These are phyloP conservation scores for Chaetodon auriga DNA, from an alignment of 2,113 vertebrate species.

Conservation along the genomic window DNA sequence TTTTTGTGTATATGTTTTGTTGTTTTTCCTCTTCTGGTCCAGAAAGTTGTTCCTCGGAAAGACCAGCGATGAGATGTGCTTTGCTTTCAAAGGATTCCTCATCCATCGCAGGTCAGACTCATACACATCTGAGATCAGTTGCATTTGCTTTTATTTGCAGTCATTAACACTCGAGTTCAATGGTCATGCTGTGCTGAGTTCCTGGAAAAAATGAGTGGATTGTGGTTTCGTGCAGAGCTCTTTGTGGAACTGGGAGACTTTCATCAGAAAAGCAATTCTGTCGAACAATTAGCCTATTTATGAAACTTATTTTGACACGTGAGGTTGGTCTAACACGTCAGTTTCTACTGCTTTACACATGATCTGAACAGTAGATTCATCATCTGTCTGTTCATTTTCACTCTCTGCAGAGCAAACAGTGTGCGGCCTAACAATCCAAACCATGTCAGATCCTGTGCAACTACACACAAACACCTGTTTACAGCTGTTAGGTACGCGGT, in stretches of 20 bases:
- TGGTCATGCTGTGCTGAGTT: background rate
- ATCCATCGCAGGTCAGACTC: background rate
- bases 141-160: constrained; percentile 1
- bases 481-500: background rate
- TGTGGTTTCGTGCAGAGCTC: background rate
- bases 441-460: background rate
- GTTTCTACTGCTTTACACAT: background rate
- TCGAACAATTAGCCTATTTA: too few relatives aligned
- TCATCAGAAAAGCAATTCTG: background rate
- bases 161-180: background rate
- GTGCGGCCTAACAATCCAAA: background rate
- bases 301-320: background rate
- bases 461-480: background rate
- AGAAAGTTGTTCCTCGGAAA: background rate
- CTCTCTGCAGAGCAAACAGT: background rate
- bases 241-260: background rate
- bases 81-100: background rate
- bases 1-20: too few relatives aligned
- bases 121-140: background rate
- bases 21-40: background rate
- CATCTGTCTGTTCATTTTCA: background rate
- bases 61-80: background rate
- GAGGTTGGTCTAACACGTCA: background rate
- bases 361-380: background rate
- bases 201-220: background rate